Evolutionary conservation across 2,888 invertebrate species (phyloP).

Genomic region (Onchidella celtica): DNA sequence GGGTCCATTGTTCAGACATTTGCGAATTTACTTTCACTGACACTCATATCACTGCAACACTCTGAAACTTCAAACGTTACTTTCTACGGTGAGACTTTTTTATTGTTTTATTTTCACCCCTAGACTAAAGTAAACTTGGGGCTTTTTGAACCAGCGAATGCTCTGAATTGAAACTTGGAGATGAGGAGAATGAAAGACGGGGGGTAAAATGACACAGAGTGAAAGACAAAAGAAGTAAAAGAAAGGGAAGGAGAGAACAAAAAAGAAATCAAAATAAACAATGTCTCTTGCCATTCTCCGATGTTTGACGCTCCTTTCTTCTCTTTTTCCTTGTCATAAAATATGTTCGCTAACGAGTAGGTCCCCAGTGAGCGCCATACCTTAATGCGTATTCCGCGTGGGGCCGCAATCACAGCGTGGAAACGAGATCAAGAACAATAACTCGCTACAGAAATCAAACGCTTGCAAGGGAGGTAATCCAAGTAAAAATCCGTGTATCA

Average conservation of each 20-base stretch:
- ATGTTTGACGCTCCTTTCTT: background rate
- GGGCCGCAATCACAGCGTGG: constrained; percentile 15
- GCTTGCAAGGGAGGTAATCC: constrained; percentile 46
- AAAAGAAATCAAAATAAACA: constrained; percentile 41
- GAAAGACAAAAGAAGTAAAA: constrained; percentile 17
- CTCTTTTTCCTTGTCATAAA: constrained; percentile 4
- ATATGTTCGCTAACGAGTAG: constrained; percentile 27
- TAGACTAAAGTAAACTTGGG: too few relatives aligned
- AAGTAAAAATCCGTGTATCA: constrained; percentile 47
- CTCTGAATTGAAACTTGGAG: too few relatives aligned
- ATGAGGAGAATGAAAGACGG: constrained; percentile 2
- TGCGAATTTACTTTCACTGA: constrained; percentile 22
- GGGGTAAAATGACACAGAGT: too few relatives aligned
- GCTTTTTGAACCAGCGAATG: too few relatives aligned
- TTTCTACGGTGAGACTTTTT: too few relatives aligned
- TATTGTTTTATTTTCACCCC: too few relatives aligned
- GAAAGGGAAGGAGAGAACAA: background rate
- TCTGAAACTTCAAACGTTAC: constrained; percentile 30
- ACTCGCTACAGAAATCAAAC: constrained; percentile 44
- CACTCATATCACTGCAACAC: constrained; percentile 4
- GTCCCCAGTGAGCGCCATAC: constrained; percentile 3
- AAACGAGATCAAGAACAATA: constrained; percentile 37
- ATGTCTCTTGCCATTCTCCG: constrained; percentile 19
- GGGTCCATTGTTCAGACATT: background rate
- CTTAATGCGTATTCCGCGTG: constrained; percentile 31